phyloP scores from a whole-genome alignment of 2,113 vertebrate genomes.

The Ammodytes marinus region DNA sequence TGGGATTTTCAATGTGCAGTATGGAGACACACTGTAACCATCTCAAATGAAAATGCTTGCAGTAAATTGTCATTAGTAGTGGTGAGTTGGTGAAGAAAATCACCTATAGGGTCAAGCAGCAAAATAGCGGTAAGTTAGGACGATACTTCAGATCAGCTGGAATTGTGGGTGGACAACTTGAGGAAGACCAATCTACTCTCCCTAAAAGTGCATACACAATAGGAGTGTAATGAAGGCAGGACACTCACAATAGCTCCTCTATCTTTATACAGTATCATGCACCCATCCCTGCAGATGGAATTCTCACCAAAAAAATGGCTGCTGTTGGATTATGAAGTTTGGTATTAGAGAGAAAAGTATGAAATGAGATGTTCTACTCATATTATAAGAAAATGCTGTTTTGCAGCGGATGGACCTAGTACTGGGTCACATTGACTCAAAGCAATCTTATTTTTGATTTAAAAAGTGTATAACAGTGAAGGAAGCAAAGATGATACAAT shows the following conservation, averaged over 20 bases:
- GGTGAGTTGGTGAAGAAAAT: slow-evolving; percentile 7
- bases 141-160: slow-evolving; percentile 16
- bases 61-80: slow-evolving; percentile 8
- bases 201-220: neutral
- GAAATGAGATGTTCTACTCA: slow-evolving; percentile 34
- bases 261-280: neutral
- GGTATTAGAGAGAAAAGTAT: slow-evolving; percentile 7
- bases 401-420: slow-evolving; percentile 16
- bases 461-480: slow-evolving; percentile 20
- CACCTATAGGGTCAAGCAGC: slow-evolving; percentile 18
- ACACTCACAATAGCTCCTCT: slow-evolving; percentile 4
- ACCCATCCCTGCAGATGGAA: neutral
- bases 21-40: slow-evolving; percentile 9
- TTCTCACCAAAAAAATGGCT: neutral
- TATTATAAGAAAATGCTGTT: slow-evolving; percentile 20
- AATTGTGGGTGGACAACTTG: slow-evolving; percentile 28
- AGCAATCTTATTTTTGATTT: slow-evolving; percentile 38
- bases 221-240: neutral
- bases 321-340: neutral
- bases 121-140: slow-evolving; percentile 36
- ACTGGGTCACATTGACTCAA: slow-evolving; percentile 42
- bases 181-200: neutral
- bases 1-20: slow-evolving; percentile 18
- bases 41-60: neutral
- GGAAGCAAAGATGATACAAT: neutral